These are phyloP conservation scores for Cyclura pinguis DNA, from an alignment of 2,797 vertebrate species.

Conservation along the genomic window DNA sequence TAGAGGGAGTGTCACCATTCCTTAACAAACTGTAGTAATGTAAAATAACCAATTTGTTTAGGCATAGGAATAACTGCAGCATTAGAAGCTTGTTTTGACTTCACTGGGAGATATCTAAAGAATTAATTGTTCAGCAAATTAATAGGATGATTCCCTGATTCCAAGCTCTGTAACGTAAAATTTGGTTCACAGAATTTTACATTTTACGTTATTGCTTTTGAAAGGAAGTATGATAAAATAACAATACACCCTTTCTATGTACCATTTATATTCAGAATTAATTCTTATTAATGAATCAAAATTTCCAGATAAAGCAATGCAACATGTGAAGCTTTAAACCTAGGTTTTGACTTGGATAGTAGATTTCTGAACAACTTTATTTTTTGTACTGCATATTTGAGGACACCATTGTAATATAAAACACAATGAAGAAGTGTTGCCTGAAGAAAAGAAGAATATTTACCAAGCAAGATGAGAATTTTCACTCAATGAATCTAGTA, in stretches of 20 bases:
- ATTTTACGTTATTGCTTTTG: background rate
- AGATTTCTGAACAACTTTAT: slow-evolving; percentile 18
- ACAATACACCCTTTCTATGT: background rate
- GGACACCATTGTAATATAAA: background rate
- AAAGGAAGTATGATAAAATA: background rate
- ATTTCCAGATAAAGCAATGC: background rate
- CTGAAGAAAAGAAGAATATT: slow-evolving; percentile 13
- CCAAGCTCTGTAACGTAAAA: background rate
- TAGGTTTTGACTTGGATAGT: slow-evolving; percentile 5
- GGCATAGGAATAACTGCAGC: too few relatives aligned
- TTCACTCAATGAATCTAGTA: background rate
- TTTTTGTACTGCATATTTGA: slow-evolving; percentile 9
- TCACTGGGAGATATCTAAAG: too few relatives aligned
- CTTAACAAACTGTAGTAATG: too few relatives aligned
- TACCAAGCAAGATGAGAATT: background rate
- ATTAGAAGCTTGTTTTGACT: too few relatives aligned
- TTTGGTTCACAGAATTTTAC: background rate
- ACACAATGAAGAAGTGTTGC: background rate
- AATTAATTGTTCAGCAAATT: too few relatives aligned
- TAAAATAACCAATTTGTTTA: too few relatives aligned
- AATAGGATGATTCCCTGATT: too few relatives aligned
- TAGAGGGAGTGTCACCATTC: too few relatives aligned
- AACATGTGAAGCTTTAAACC: slow-evolving; percentile 11
- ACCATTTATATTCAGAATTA: background rate
- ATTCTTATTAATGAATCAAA: slow-evolving; percentile 18